These are phyloP conservation scores for Trachymyrmex septentrionalis DNA, from an alignment of 1,140 invertebrate species.

Conservation along the genomic window DNA sequence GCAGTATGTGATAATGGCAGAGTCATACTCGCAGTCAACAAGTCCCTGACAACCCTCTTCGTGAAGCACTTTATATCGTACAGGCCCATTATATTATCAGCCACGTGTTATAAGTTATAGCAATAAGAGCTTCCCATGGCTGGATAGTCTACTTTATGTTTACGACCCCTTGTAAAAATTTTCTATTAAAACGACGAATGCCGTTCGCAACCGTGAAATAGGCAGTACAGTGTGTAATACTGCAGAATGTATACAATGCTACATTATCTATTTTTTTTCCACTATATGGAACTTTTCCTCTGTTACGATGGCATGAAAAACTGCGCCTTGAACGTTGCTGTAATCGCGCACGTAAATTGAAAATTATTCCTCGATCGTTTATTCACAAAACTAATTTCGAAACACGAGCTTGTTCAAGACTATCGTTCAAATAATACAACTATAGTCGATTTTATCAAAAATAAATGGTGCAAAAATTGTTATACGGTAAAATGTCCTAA, in stretches of 20 bases:
- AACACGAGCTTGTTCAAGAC: constrained; percentile 1
- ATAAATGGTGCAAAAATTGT: constrained; percentile 2
- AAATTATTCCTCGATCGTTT: constrained; percentile 37
- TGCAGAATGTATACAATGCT: neutral
- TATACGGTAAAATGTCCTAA: neutral
- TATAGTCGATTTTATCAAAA: neutral
- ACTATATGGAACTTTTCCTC: constrained; percentile 6
- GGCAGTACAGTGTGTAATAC: constrained; percentile 44
- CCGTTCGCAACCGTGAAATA: constrained; percentile 66
- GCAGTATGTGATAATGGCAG: constrained; percentile 26
- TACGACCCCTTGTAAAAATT: constrained; percentile 70
- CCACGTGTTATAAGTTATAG: constrained; percentile 74
- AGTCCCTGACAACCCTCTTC: constrained; percentile 62
- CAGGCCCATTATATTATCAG: constrained; percentile 76
- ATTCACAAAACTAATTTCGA: constrained; percentile 29
- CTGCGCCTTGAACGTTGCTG: constrained; percentile 2
- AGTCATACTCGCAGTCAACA: constrained; percentile 62
- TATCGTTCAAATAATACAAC: neutral
- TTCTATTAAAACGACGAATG: constrained; percentile 74
- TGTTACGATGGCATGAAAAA: constrained; percentile 1
- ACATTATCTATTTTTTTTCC: constrained; percentile 12
- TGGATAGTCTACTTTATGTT: constrained; percentile 62
- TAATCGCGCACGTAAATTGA: constrained; percentile 29
- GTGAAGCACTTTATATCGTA: constrained; percentile 75
- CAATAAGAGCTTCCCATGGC: constrained; percentile 65